A percentile compares a stretch with the other conserved stretches of the same genome.
Conservation (phyloP, 2,113 vertebrate genomes). For the Chrysemys picta region DNA sequence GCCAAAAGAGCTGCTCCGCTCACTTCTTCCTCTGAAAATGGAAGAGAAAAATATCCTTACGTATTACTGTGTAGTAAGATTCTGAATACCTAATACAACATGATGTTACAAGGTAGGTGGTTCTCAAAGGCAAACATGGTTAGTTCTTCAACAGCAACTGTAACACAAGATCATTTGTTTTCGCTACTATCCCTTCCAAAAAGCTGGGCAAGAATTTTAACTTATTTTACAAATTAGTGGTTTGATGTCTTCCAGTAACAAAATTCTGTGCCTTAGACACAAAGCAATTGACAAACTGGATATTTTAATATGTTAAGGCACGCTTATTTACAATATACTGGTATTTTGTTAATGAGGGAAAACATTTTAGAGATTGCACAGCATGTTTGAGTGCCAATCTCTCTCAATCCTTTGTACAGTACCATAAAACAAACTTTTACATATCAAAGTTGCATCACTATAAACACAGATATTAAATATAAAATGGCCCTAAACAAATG, state of each 20-base stretch:
- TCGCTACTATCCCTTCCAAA: neutral
- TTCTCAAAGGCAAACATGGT: neutral
- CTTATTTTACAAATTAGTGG: neutral
- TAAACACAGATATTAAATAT: neutral
- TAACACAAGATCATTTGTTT: neutral
- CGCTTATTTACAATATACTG: neutral
- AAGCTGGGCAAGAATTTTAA: neutral
- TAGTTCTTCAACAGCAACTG: neutral
- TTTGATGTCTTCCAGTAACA: neutral
- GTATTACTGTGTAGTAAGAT: neutral
- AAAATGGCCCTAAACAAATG: constrained; percentile 1
- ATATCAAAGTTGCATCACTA: neutral
- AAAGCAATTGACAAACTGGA: neutral
- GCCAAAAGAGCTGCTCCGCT: constrained; percentile 78
- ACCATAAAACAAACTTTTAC: neutral
- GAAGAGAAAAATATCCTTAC: neutral
- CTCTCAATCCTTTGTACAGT: neutral
- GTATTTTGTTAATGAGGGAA: neutral
- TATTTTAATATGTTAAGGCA: neutral
- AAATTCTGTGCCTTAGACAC: neutral
- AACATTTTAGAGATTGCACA: neutral
- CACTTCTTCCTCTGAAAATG: constrained; percentile 79
- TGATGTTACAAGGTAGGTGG: neutral
- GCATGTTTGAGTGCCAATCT: neutral
- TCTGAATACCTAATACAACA: neutral